These are phyloP conservation scores for Aphelinus atriplicis DNA, from an alignment of 1,140 invertebrate species.

Conservation along the genomic window DNA sequence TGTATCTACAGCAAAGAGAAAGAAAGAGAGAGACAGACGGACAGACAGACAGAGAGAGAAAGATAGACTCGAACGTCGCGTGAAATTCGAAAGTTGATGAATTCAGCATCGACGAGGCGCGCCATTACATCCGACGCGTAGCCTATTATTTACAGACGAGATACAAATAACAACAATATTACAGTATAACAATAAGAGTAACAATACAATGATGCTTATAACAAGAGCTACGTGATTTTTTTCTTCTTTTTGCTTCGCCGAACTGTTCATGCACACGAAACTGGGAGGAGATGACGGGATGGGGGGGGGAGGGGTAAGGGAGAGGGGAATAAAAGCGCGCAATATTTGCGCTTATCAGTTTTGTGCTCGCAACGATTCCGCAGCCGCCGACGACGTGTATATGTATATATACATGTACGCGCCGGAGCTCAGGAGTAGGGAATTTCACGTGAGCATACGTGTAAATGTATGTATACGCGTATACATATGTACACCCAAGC, in stretches of 20 bases:
- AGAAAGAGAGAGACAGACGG: background rate
- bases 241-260: background rate
- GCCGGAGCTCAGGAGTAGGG: too few relatives aligned
- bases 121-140: conserved; percentile 1
- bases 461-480: background rate
- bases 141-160: conserved; percentile 36
- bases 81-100: background rate
- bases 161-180: conserved; percentile 38
- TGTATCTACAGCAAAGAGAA: conserved; percentile 3
- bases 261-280: too few relatives aligned
- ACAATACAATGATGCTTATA: conserved; percentile 36
- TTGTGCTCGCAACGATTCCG: too few relatives aligned
- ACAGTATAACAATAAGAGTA: conserved; percentile 40
- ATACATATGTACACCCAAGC: background rate
- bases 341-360: too few relatives aligned
- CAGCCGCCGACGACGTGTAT: too few relatives aligned
- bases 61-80: too few relatives aligned
- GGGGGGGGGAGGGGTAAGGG: too few relatives aligned
- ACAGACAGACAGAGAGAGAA: too few relatives aligned
- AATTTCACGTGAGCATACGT: background rate
- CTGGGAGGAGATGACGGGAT: too few relatives aligned
- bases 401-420: too few relatives aligned
- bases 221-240: conserved; percentile 24
- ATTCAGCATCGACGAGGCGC: background rate
- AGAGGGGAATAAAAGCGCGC: too few relatives aligned